Conservation (phyloP, 2,888 invertebrate genomes). For the Dusona sp. region DNA sequence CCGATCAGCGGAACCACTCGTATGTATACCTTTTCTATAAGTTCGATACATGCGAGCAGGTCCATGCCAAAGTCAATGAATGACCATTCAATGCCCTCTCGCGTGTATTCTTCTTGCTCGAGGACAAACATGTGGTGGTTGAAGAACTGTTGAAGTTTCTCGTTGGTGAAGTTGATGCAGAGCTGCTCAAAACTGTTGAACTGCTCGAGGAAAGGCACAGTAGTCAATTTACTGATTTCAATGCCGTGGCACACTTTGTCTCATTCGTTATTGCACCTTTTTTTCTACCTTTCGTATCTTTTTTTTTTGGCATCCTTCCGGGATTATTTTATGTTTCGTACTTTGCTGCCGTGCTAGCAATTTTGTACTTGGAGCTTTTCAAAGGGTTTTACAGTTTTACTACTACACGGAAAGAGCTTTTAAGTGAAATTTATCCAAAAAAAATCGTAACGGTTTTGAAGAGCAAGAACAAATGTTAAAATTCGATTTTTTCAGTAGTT, state of each 20-base stretch:
- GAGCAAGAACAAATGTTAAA: not conserved
- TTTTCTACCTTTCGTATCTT: slow-evolving; percentile 44
- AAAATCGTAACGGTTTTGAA: not conserved
- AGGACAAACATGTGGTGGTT: slow-evolving; percentile 97
- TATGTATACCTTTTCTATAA: slow-evolving; percentile 94
- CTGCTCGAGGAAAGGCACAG: slow-evolving; percentile 84
- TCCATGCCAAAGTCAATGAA: slow-evolving; percentile 98
- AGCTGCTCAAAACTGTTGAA: slow-evolving; percentile 97
- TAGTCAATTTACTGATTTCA: slow-evolving; percentile 77
- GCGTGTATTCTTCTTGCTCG: slow-evolving; percentile 96
- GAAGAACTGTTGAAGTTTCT: slow-evolving; percentile 97
- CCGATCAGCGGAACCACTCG: slow-evolving; percentile 68
- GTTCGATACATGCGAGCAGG: slow-evolving; percentile 97
- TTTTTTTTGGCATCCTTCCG: slow-evolving; percentile 50
- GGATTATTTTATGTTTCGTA: slow-evolving; percentile 5
- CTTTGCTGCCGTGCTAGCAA: slow-evolving; percentile 54
- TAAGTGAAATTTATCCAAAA: not conserved
- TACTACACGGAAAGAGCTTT: not conserved
- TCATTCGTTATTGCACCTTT: slow-evolving; percentile 24
- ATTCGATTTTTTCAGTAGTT: not conserved
- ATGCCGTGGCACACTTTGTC: slow-evolving; percentile 49
- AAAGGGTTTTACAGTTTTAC: not conserved
- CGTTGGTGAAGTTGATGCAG: slow-evolving; percentile 97
- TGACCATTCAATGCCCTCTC: slow-evolving; percentile 96
- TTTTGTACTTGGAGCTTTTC: not conserved